Conservation (phyloP, 2,888 invertebrate species). For the Tinea trinotella region DNA sequence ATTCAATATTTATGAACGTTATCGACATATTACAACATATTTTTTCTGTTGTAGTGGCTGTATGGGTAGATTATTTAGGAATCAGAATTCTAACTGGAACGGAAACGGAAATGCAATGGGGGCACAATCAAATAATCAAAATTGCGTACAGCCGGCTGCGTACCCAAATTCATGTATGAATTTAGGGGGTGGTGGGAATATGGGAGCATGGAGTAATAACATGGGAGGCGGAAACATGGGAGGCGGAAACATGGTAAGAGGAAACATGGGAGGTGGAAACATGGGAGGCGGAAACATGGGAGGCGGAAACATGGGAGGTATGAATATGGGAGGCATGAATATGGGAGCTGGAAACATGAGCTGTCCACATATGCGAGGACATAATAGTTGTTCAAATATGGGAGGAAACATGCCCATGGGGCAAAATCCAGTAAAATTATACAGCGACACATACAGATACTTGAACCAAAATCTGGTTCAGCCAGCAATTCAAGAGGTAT, state of each 20-base stretch:
- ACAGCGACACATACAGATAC: slow-evolving; percentile 51
- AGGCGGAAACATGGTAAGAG: no score
- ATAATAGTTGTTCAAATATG: slow-evolving; percentile 14
- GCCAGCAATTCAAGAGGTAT: slow-evolving; percentile 54
- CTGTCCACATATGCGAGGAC: slow-evolving; percentile 14
- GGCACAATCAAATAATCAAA: slow-evolving; percentile 29
- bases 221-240: neutral
- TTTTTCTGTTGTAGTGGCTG: slow-evolving; percentile 51
- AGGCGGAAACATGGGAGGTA: neutral
- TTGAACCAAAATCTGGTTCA: slow-evolving; percentile 53
- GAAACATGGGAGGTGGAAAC: neutral
- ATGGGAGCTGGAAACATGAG: neutral
- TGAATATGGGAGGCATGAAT: neutral
- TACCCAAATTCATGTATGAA: slow-evolving; percentile 27
- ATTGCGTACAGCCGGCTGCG: slow-evolving; percentile 27
- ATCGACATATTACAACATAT: neutral
- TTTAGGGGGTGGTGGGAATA: no score
- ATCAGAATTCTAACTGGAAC: slow-evolving; percentile 31
- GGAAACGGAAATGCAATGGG: slow-evolving; percentile 23
- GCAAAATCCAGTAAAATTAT: slow-evolving; percentile 43
- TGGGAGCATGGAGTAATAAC: no score
- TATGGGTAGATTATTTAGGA: slow-evolving; percentile 52
- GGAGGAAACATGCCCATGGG: slow-evolving; percentile 14
- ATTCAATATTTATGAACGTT: no score
- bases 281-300: neutral